phyloP scores from a whole-genome alignment of 2,797 vertebrate species.

The Sibirionetta formosa region DNA sequence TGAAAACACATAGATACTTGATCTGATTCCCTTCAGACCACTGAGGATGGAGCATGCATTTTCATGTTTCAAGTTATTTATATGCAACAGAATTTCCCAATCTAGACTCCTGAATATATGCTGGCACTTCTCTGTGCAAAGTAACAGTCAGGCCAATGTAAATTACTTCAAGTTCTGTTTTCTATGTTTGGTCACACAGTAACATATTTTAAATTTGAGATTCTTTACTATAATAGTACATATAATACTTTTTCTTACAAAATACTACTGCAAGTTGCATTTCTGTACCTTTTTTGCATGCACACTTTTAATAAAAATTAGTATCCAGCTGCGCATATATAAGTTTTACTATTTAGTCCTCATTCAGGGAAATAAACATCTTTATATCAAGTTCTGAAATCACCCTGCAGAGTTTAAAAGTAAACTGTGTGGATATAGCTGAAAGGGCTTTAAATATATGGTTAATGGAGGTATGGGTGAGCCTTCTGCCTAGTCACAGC shows the following conservation, averaged over 20 bases:
- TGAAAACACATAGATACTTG: slow-evolving; percentile 53
- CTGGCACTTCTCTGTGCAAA: neutral
- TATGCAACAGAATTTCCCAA: neutral
- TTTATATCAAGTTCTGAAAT: neutral
- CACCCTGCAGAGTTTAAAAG: neutral
- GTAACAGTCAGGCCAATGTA: neutral
- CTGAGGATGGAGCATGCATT: slow-evolving; percentile 45
- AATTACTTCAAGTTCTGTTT: neutral
- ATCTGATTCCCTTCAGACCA: slow-evolving; percentile 68
- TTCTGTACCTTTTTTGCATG: neutral
- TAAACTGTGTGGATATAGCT: neutral
- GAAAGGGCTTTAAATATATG: neutral
- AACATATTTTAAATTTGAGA: neutral
- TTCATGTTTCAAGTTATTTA: slow-evolving; percentile 35
- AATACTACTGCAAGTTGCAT: neutral
- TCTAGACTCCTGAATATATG: neutral
- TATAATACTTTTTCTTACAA: neutral
- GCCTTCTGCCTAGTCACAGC: neutral
- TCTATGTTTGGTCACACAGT: neutral
- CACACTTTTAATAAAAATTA: neutral
- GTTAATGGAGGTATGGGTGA: neutral
- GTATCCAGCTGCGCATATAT: neutral
- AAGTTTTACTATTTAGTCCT: neutral
- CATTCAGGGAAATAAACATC: neutral
- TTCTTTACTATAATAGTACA: neutral